Evolutionary conservation across 2,888 invertebrate species (phyloP).

Genomic region (Atrina japonica): DNA sequence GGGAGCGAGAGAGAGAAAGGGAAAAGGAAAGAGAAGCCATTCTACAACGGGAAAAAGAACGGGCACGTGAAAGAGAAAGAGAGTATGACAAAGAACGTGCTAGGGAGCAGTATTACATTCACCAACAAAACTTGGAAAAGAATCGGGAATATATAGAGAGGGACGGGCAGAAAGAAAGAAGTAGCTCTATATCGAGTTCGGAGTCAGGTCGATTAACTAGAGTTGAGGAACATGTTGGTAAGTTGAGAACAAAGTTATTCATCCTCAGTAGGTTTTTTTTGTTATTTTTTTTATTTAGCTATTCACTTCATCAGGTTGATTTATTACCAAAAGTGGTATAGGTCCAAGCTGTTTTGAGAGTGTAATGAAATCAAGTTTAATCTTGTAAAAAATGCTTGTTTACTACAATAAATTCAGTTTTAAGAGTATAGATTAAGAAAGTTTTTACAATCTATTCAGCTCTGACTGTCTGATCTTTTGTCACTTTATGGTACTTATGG

Average conservation of each 20-base stretch:
- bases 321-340: too few relatives aligned
- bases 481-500: too few relatives aligned
- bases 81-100: conserved; percentile 71
- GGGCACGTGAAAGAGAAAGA: conserved; percentile 82
- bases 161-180: conserved; percentile 23
- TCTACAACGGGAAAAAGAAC: conserved; percentile 81
- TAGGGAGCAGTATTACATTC: conserved; percentile 35
- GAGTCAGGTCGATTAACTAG: conserved; percentile 20
- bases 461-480: too few relatives aligned
- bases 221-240: conserved; percentile 25
- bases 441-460: too few relatives aligned
- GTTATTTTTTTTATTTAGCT: too few relatives aligned
- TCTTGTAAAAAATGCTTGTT: too few relatives aligned
- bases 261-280: too few relatives aligned
- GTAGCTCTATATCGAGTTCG: background rate
- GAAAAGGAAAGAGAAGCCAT: conserved; percentile 84
- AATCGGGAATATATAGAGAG: background rate
- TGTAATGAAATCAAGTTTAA: too few relatives aligned
- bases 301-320: too few relatives aligned
- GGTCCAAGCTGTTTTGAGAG: too few relatives aligned
- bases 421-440: too few relatives aligned
- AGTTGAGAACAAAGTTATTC: background rate
- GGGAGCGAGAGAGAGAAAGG: conserved; percentile 73
- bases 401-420: too few relatives aligned
- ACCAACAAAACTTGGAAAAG: conserved; percentile 37